phyloP scores from a whole-genome alignment of 2,888 invertebrate species.

The Drosophila hamatofila region DNA sequence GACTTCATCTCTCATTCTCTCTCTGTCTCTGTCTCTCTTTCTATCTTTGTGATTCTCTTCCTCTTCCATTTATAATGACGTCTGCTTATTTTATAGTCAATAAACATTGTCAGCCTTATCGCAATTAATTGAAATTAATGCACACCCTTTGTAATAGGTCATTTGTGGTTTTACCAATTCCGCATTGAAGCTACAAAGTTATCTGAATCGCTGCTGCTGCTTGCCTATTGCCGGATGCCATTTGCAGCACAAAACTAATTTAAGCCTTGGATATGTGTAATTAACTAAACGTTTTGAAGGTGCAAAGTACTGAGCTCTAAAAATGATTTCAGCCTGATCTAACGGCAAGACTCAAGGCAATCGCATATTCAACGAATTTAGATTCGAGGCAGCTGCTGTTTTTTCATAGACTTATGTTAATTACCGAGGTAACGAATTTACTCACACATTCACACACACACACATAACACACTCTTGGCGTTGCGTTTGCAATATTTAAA shows the following conservation, averaged over 20 bases:
- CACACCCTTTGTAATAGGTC: conserved; percentile 52
- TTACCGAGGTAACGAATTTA: conserved; percentile 57
- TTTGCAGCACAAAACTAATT: conserved; percentile 11
- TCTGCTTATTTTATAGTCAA: conserved; percentile 68
- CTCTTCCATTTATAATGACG: neutral
- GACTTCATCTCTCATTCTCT: neutral
- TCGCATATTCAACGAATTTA: no score
- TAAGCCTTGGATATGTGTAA: neutral
- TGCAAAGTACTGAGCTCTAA: neutral
- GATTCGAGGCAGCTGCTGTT: no score
- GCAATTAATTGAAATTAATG: conserved; percentile 77
- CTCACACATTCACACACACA: conserved; percentile 1
- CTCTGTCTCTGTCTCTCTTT: neutral
- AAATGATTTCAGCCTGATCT: neutral
- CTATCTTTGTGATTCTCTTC: neutral
- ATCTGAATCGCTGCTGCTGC: neutral
- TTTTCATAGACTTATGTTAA: conserved; percentile 75
- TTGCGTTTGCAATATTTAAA: conserved; percentile 75
- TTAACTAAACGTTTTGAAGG: no score
- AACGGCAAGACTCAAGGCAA: no score
- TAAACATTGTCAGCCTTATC: conserved; percentile 73
- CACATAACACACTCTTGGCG: conserved; percentile 5
- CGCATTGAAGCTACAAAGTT: neutral
- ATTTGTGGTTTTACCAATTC: conserved; percentile 45
- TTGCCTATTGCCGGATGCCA: neutral